Conservation (phyloP, 2,113 vertebrate species). For the Cinclus mexicanus region DNA sequence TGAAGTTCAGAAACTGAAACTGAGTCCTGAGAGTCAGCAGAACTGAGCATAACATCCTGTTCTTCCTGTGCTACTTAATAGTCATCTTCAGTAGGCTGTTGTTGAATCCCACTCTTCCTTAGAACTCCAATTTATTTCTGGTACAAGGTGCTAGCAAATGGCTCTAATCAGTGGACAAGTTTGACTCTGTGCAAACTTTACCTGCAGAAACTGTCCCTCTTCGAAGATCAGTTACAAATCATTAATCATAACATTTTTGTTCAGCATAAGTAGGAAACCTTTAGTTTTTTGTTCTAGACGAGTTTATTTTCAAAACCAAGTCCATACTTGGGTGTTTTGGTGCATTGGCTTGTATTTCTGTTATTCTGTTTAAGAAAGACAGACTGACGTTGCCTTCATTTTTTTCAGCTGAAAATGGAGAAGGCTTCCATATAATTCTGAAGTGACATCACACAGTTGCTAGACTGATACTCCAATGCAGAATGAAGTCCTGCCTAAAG, state of each 20-base stretch:
- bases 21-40: neutral
- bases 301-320: neutral
- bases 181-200: neutral
- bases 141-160: neutral
- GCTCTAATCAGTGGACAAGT: neutral
- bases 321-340: fast-evolving
- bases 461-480: slow-evolving; percentile 47
- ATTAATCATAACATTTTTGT: neutral
- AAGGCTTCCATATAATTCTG: slow-evolving; percentile 93
- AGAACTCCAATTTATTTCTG: neutral
- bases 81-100: neutral
- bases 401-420: slow-evolving; percentile 87
- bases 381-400: neutral
- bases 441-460: slow-evolving; percentile 79
- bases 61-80: neutral
- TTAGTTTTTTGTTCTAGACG: neutral
- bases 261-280: neutral
- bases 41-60: neutral
- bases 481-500: slow-evolving; percentile 73
- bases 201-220: neutral
- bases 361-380: neutral
- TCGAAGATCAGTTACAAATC: neutral
- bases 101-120: neutral
- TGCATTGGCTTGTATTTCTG: fast-evolving
- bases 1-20: neutral